Conservation (phyloP, 2,888 invertebrate genomes). For the Macroteleia sp. region DNA sequence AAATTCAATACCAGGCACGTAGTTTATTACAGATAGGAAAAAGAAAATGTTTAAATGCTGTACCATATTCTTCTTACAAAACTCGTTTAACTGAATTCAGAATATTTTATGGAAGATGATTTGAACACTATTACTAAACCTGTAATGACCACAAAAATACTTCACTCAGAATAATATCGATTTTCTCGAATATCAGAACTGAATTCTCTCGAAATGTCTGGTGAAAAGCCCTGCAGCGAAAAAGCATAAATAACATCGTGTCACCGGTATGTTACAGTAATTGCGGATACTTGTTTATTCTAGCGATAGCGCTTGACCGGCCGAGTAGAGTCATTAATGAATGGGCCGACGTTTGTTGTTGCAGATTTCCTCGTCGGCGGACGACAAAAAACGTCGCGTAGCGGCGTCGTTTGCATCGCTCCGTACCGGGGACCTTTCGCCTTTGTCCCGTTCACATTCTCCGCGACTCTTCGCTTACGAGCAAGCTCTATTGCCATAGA, state of each 20-base stretch:
- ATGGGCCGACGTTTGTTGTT: conserved; percentile 47
- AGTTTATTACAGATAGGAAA: too few relatives aligned
- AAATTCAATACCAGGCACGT: too few relatives aligned
- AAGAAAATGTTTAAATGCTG: too few relatives aligned
- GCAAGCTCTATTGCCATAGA: conserved; percentile 52
- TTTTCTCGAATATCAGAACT: too few relatives aligned
- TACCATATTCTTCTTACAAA: too few relatives aligned
- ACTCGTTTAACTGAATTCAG: too few relatives aligned
- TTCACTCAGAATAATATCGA: too few relatives aligned
- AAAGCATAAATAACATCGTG: conserved; percentile 38
- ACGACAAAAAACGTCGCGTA: neutral
- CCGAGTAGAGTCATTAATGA: conserved; percentile 39
- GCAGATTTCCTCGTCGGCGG: conserved; percentile 31
- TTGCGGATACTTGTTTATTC: conserved; percentile 54
- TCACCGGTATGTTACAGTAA: conserved; percentile 46
- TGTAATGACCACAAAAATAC: too few relatives aligned
- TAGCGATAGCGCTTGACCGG: conserved; percentile 12
- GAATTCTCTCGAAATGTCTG: too few relatives aligned
- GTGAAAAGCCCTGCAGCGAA: conserved; percentile 7
- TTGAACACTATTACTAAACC: too few relatives aligned
- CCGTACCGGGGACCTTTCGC: conserved; percentile 59
- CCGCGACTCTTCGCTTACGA: conserved; percentile 34
- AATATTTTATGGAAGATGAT: too few relatives aligned
- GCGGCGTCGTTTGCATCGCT: conserved; percentile 61
- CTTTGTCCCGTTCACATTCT: conserved; percentile 64